A percentile compares a stretch with the other conserved stretches of the same genome.
phyloP scores from a whole-genome alignment of 2,888 invertebrate species.

The Galeruca laticollis region DNA sequence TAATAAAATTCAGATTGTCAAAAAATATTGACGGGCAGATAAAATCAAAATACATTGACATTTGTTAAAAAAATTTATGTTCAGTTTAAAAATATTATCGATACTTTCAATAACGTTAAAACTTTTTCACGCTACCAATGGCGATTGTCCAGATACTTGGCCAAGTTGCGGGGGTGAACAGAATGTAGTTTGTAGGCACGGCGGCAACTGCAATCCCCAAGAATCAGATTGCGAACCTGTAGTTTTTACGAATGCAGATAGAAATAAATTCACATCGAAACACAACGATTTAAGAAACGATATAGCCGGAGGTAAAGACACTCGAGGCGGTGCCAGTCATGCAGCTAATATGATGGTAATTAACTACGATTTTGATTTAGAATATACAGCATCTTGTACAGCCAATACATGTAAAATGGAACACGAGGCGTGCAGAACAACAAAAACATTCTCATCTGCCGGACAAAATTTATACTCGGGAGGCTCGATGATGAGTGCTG shows the following conservation, averaged over 20 bases:
- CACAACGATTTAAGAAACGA: constrained; percentile 35
- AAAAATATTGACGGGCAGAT: too few relatives aligned
- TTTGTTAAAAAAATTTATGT: neutral
- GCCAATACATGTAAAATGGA: constrained; percentile 40
- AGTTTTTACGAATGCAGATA: neutral
- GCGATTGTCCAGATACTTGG: constrained; percentile 25
- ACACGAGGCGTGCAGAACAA: constrained; percentile 45
- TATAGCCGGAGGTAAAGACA: constrained; percentile 36
- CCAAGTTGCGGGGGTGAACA: constrained; percentile 2
- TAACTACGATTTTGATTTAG: constrained; percentile 47
- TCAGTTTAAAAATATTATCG: neutral
- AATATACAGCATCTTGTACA: constrained; percentile 47
- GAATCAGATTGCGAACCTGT: constrained; percentile 6
- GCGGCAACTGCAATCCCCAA: constrained; percentile 6
- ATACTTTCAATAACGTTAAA: neutral
- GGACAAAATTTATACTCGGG: constrained; percentile 41
- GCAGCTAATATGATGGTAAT: constrained; percentile 36
- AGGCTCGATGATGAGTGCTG: neutral
- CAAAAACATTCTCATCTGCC: constrained; percentile 25
- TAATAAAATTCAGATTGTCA: too few relatives aligned
- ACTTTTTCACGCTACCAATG: neutral
- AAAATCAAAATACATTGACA: neutral
- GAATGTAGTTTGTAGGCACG: constrained; percentile 24
- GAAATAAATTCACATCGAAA: constrained; percentile 9
- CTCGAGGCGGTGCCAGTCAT: constrained; percentile 24